Base-by-base conservation (phyloP, 64 coral and sea anemone genomes). In the Montipora cactus region DNA sequence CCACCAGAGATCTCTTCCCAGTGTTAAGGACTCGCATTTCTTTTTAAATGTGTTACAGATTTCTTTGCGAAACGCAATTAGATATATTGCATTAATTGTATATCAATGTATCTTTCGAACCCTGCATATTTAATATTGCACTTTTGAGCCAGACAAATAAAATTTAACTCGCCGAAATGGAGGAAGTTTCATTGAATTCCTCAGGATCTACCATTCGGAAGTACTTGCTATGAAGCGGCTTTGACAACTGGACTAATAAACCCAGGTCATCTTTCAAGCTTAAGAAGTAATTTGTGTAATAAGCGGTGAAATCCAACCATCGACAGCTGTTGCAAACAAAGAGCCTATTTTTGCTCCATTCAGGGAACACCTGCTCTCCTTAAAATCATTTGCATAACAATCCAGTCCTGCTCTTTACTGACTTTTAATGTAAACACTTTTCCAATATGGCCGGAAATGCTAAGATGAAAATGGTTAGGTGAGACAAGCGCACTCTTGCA, bases 301-400 rank as follows among this genome's bases (percentile, higher is more conserved):
- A 92, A 95, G 93, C 89, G 90, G 79, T 89, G 74, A 87, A 79
- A 87, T 78, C 84, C 58, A 72, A 45, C 84, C 76, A 87, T 44
- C 23, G 93, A 84, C 96, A 98, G 96, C 96, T 98, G 96, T 90
- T 70, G 44, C 21, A 47, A 98, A 98, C 96, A 98, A 98, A 81
- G 53, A 93, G 50, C 76, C 75, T 98, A 98, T 98, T 98, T 94
- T 95, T 83, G 80, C 88, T 59, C 93, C 81, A 98, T 98, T 84
- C 77, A 95, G 18, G 69, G 84, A 70, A 93, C 96, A 98, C 96
- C 96, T 98, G 96, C 93, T 83, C 19, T 4, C 68, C 47, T 78
- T 12, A 78, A 84, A 61, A 16, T 21, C 18, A 87, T 88, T 93
- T 67, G 46, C 92, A 88, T 88, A 15, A 88, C 83, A 93, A 93